phyloP scores from a whole-genome alignment of 1,140 invertebrate species.

The Idris sp. region DNA sequence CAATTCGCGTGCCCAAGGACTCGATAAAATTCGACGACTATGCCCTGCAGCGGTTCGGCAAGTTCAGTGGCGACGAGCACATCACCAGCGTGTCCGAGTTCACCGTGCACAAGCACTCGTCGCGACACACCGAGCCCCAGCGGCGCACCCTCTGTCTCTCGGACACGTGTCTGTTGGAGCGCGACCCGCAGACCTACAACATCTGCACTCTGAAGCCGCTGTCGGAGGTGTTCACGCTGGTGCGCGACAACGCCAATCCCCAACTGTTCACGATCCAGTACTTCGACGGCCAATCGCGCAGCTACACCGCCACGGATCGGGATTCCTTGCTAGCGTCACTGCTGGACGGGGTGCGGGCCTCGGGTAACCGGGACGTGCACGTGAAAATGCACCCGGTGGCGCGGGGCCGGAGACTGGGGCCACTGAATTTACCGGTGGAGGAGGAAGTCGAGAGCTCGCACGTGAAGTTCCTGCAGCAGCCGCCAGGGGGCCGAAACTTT shows the following conservation, averaged over 20 bases:
- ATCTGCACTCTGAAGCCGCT: conserved; percentile 93
- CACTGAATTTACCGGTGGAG: conserved; percentile 91
- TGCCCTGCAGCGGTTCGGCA: conserved; percentile 90
- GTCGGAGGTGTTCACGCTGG: conserved; percentile 92
- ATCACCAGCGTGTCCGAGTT: conserved; percentile 96
- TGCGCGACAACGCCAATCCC: conserved; percentile 93
- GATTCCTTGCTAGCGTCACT: conserved; percentile 96
- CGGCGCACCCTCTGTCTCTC: conserved; percentile 95
- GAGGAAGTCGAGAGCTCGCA: conserved; percentile 96
- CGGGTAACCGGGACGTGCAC: conserved; percentile 98
- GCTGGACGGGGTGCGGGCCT: conserved; percentile 96
- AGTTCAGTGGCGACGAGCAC: conserved; percentile 89
- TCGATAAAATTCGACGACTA: conserved; percentile 92
- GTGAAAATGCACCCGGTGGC: conserved; percentile 91
- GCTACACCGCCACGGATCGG: conserved; percentile 92
- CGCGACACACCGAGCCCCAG: conserved; percentile 87
- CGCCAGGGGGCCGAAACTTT: conserved; percentile 81
- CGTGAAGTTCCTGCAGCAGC: conserved; percentile 88
- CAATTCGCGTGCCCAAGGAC: conserved; percentile 89
- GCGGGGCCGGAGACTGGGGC: conserved; percentile 91
- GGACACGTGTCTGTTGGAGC: conserved; percentile 95
- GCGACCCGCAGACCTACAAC: conserved; percentile 97
- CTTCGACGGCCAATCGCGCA: conserved; percentile 91
- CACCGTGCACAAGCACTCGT: conserved; percentile 90
- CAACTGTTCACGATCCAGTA: conserved; percentile 97